Conservation (phyloP, 2,888 invertebrate species). For the Synergus japonicus region DNA sequence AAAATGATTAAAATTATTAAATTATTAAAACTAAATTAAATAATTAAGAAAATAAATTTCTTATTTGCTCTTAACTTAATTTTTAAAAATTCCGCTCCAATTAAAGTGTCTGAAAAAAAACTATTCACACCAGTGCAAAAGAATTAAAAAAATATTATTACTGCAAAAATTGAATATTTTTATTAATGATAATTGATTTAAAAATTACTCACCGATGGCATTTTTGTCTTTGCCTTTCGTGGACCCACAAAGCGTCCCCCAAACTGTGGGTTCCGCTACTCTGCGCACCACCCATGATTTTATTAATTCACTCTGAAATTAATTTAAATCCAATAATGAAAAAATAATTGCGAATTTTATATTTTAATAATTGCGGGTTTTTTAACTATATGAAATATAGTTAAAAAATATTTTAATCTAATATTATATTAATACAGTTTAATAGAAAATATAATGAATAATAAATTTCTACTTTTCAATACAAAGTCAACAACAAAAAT, state of each 20-base stretch:
- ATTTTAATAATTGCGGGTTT: background rate
- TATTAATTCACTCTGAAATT: slow-evolving; percentile 41
- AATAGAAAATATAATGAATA: background rate
- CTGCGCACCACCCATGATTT: slow-evolving; percentile 73
- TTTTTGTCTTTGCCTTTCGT: slow-evolving; percentile 73
- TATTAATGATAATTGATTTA: background rate
- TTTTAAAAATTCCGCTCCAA: no score
- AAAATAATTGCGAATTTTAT: background rate
- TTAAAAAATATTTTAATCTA: no score
- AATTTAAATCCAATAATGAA: slow-evolving; percentile 20
- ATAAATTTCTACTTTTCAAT: background rate
- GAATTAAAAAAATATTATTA: background rate
- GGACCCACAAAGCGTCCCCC: slow-evolving; percentile 75
- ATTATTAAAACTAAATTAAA: no score
- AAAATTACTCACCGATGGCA: slow-evolving; percentile 66
- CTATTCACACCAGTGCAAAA: no score
- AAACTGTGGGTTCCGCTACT: slow-evolving; percentile 72
- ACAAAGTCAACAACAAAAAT: no score
- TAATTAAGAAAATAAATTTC: no score
- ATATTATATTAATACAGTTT: no score
- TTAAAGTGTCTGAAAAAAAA: no score
- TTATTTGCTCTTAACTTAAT: no score
- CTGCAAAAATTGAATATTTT: background rate
- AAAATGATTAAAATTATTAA: no score
- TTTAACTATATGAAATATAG: background rate